These are phyloP conservation scores for Sitophilus oryzae DNA, from an alignment of 1,140 invertebrate species.

Conservation along the genomic window DNA sequence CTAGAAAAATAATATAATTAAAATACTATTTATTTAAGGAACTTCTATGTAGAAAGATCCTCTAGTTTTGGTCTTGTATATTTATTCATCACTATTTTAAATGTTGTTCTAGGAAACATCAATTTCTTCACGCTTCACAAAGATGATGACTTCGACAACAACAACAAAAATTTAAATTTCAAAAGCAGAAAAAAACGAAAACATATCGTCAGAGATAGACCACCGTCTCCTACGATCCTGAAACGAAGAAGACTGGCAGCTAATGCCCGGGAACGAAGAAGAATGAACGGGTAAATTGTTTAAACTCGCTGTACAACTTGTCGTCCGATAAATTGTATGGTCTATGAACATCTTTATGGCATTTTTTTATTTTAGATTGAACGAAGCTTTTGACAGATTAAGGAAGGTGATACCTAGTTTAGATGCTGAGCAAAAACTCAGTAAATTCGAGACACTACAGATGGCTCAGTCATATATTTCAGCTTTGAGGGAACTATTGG, in stretches of 20 bases:
- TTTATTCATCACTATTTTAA: too few species aligned
- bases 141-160: neutral
- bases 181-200: slow-evolving; percentile 22
- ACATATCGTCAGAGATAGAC: slow-evolving; percentile 31
- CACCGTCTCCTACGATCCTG: slow-evolving; percentile 54
- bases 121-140: slow-evolving; percentile 23
- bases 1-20: too few species aligned
- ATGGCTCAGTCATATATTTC: slow-evolving; percentile 83
- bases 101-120: slow-evolving; percentile 10
- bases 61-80: too few species aligned
- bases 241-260: slow-evolving; percentile 61
- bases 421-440: slow-evolving; percentile 71
- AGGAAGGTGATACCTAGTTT: slow-evolving; percentile 74
- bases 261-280: slow-evolving; percentile 68
- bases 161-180: neutral
- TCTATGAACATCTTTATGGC: neutral
- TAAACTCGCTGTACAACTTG: neutral
- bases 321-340: neutral
- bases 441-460: slow-evolving; percentile 83
- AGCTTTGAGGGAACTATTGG: slow-evolving; percentile 61
- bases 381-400: slow-evolving; percentile 72
- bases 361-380: slow-evolving; percentile 53
- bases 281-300: slow-evolving; percentile 63
- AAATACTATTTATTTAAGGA: slow-evolving; percentile 2
- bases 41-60: too few species aligned